Evolutionary conservation across 2,797 vertebrate species (phyloP).

Genomic region (Channa striata): DNA sequence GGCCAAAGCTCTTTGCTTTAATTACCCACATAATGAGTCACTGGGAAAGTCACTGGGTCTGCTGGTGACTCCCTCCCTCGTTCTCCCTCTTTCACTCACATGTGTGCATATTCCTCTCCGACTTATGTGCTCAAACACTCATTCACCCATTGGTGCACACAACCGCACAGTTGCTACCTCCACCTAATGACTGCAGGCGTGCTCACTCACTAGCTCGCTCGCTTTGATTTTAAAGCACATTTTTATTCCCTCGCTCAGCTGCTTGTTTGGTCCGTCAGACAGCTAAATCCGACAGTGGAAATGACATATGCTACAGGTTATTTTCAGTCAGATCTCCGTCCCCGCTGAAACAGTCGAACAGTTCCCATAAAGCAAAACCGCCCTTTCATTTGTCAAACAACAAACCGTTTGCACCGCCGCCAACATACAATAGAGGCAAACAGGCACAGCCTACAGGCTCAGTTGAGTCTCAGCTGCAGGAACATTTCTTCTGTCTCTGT

Average conservation of each 20-base stretch:
- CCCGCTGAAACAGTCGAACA: background rate
- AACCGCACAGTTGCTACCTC: slow-evolving; percentile 6
- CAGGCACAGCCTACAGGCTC: background rate
- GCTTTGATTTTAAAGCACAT: slow-evolving; percentile 8
- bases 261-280: slow-evolving; percentile 9
- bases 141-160: slow-evolving; percentile 23
- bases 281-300: slow-evolving; percentile 6
- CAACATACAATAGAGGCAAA: slow-evolving; percentile 4
- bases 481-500: background rate
- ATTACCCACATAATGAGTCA: slow-evolving; percentile 86
- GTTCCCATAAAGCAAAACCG: background rate
- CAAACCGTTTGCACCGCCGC: background rate
- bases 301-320: background rate
- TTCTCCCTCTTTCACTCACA: background rate
- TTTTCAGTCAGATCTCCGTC: background rate
- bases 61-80: slow-evolving; percentile 46
- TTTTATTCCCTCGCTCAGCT: slow-evolving; percentile 3
- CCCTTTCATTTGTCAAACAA: background rate
- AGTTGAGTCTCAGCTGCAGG: slow-evolving; percentile 1
- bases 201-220: slow-evolving; percentile 19
- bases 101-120: slow-evolving; percentile 50
- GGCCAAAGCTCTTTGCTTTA: slow-evolving; percentile 78
- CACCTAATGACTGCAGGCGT: slow-evolving; percentile 50
- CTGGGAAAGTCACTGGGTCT: slow-evolving; percentile 70
- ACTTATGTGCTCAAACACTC: slow-evolving; percentile 51